phyloP scores from a whole-genome alignment of 2,888 invertebrate genomes.

The Unio pictorum region DNA sequence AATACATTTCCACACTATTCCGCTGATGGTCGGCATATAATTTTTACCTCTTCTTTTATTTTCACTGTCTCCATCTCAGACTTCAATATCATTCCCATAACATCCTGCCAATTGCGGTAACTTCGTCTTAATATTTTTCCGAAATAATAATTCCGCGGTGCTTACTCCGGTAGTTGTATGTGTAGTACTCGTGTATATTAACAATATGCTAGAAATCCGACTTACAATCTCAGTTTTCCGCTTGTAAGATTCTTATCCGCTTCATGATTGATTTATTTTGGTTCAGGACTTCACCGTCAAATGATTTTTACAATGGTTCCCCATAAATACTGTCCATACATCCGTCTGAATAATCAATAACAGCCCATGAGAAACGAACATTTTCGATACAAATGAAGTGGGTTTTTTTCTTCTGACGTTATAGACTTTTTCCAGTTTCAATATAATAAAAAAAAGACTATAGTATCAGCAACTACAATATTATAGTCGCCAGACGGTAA shows the following conservation, averaged over 20 bases:
- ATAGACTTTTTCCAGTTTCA: not conserved
- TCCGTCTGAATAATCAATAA: not conserved
- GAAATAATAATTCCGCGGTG: constrained; percentile 11
- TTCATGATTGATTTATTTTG: constrained; percentile 17
- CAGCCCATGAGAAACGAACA: not conserved
- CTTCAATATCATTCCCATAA: too few relatives aligned
- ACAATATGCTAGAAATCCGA: not conserved
- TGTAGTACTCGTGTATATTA: constrained; percentile 12
- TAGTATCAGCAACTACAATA: constrained; percentile 24
- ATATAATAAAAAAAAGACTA: constrained; percentile 8
- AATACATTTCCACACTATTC: too few relatives aligned
- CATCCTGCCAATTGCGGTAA: too few relatives aligned
- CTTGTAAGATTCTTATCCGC: constrained; percentile 13
- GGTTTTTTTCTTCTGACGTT: not conserved
- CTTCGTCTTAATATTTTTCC: constrained; percentile 11
- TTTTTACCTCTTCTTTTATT: too few relatives aligned
- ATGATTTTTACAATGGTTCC: constrained; percentile 10
- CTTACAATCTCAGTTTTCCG: constrained; percentile 11
- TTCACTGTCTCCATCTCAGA: too few relatives aligned
- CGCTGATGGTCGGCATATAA: too few relatives aligned
- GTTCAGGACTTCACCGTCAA: not conserved
- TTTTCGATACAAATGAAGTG: constrained; percentile 2
- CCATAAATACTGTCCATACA: constrained; percentile 6
- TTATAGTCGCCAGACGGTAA: constrained; percentile 17
- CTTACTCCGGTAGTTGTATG: not conserved